Evolutionary conservation across 2,888 invertebrate species (phyloP).

Genomic region (Rhagium mordax): DNA sequence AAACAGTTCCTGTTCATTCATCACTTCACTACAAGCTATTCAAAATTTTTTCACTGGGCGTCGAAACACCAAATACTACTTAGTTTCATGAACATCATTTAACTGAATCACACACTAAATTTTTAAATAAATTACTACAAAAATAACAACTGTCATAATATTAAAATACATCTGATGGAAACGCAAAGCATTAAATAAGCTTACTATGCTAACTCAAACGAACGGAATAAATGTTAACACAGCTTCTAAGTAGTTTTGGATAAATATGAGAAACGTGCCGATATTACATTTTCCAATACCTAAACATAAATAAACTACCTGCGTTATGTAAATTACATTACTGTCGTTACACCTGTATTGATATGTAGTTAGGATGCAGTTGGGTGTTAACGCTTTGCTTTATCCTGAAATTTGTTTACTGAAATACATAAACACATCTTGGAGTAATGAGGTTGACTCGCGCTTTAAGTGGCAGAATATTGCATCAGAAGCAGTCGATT

Average conservation of each 20-base stretch:
- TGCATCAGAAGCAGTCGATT: neutral
- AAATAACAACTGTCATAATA: too few species aligned
- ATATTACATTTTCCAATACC: neutral
- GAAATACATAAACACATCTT: neutral
- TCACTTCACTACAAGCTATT: too few species aligned
- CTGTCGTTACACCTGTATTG: neutral
- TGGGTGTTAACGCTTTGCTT: neutral
- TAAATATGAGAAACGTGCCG: neutral
- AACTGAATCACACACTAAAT: too few species aligned
- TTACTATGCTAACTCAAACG: too few species aligned
- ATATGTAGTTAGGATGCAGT: neutral
- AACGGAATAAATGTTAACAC: too few species aligned
- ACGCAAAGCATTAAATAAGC: too few species aligned
- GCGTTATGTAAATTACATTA: neutral
- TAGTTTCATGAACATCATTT: too few species aligned
- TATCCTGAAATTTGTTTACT: neutral
- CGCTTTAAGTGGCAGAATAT: neutral
- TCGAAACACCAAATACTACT: too few species aligned
- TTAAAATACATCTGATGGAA: too few species aligned
- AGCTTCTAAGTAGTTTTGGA: neutral
- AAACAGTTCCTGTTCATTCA: too few species aligned
- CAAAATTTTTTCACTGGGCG: too few species aligned
- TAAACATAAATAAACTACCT: neutral
- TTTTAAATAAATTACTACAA: too few species aligned
- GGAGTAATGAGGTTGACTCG: neutral